Evolutionary conservation across 2,113 vertebrate species (phyloP).

Genomic region (Tachuris rubrigastra): DNA sequence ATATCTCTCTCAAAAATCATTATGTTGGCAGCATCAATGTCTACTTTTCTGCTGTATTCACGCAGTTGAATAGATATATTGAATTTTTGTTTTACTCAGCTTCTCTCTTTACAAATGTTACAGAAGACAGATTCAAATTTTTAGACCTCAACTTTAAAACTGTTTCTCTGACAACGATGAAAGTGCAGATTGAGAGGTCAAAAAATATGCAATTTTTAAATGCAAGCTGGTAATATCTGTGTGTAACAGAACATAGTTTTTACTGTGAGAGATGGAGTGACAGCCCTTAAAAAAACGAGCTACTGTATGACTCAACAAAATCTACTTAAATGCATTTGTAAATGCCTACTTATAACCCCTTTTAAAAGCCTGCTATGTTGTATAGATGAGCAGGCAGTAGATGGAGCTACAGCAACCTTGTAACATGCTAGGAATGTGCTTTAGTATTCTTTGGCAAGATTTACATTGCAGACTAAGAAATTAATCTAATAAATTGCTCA

Average conservation of each 20-base stretch:
- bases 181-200: not conserved
- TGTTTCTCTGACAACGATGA: not conserved
- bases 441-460: not conserved
- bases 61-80: accelerated
- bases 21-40: not conserved
- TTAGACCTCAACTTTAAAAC: not conserved
- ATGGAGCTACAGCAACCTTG: not conserved
- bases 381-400: not conserved
- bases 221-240: not conserved
- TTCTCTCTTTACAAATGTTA: not conserved
- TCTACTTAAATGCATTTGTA: not conserved
- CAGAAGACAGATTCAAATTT: not conserved
- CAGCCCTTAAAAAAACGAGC: not conserved
- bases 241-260: not conserved
- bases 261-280: not conserved
- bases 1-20: not conserved
- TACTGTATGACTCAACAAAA: not conserved
- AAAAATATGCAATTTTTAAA: not conserved
- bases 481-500: not conserved
- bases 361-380: not conserved
- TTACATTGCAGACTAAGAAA: not conserved
- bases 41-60: not conserved
- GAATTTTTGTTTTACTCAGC: not conserved
- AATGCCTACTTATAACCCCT: not conserved
- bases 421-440: not conserved